A percentile compares a stretch with the other conserved stretches of the same genome.
Conservation (phyloP, 53 echinoderm and acorn worm species). For the Hippasteria phrygiana region DNA sequence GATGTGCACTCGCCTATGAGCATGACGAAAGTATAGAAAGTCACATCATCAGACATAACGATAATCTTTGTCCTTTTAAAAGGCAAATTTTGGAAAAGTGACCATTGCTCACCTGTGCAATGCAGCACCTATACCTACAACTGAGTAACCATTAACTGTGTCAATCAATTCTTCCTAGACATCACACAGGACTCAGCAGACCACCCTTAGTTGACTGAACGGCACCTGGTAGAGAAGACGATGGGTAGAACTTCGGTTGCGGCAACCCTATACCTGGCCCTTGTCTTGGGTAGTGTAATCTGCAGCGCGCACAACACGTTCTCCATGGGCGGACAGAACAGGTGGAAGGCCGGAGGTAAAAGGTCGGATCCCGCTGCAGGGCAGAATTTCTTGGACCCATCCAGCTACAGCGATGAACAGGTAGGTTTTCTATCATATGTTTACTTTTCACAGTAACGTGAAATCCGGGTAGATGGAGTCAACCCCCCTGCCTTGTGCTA, state of each 20-base stretch:
- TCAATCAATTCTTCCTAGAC: not conserved
- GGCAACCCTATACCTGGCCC: conserved; percentile 54
- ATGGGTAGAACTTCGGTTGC: conserved; percentile 60
- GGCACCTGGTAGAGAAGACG: not conserved
- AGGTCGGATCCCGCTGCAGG: conserved; percentile 33
- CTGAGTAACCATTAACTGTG: not conserved
- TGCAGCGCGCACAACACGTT: conserved; percentile 71
- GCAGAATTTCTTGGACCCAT: conserved; percentile 42
- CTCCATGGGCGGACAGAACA: conserved; percentile 56
- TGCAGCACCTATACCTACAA: no score
- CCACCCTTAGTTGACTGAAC: conserved; percentile 32
- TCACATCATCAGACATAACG: no score
- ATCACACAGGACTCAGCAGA: conserved; percentile 5
- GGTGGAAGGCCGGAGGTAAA: conserved; percentile 62
- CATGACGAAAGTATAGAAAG: no score
- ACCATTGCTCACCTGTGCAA: no score
- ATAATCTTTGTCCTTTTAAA: no score
- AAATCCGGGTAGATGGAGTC: no score
- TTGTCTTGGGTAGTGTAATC: conserved; percentile 48
- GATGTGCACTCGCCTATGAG: no score
- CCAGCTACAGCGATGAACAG: conserved; percentile 20
- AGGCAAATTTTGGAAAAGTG: no score
- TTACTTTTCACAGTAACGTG: no score
- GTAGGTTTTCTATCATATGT: not conserved
- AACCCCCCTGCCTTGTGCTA: no score